Percentiles rank a stretch among this genome's conserved stretches.
Evolutionary conservation across 2,113 vertebrate species (phyloP).

Genomic region (Zapornia atra): DNA sequence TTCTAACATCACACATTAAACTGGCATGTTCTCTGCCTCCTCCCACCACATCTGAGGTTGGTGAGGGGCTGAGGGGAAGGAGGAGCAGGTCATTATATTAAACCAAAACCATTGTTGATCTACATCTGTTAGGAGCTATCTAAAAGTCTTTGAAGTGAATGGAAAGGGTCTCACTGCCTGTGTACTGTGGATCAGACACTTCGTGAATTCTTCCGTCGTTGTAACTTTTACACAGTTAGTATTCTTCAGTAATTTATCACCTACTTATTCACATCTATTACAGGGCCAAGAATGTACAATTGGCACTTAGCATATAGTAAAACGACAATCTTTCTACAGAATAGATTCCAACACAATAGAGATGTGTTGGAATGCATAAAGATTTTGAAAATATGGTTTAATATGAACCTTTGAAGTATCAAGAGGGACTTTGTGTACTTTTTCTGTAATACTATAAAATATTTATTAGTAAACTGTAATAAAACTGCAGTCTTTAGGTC

Average conservation of each 20-base stretch:
- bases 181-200: background rate
- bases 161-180: background rate
- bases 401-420: slow-evolving; percentile 4
- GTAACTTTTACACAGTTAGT: background rate
- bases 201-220: background rate
- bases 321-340: background rate
- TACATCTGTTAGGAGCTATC: background rate
- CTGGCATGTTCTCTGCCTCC: background rate
- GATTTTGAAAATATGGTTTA: background rate
- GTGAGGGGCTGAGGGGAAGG: too few species aligned
- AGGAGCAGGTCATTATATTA: background rate
- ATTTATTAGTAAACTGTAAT: slow-evolving; percentile 34
- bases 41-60: background rate
- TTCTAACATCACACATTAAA: background rate
- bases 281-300: background rate
- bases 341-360: background rate
- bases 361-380: background rate
- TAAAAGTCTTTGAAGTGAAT: background rate
- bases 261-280: background rate
- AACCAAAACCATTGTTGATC: background rate
- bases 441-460: background rate
- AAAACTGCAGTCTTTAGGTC: background rate
- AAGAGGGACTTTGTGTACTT: background rate
- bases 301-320: background rate
- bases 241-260: background rate